Evolutionary conservation across 1,140 invertebrate species (phyloP).

Genomic region (Danaus melanippus): DNA sequence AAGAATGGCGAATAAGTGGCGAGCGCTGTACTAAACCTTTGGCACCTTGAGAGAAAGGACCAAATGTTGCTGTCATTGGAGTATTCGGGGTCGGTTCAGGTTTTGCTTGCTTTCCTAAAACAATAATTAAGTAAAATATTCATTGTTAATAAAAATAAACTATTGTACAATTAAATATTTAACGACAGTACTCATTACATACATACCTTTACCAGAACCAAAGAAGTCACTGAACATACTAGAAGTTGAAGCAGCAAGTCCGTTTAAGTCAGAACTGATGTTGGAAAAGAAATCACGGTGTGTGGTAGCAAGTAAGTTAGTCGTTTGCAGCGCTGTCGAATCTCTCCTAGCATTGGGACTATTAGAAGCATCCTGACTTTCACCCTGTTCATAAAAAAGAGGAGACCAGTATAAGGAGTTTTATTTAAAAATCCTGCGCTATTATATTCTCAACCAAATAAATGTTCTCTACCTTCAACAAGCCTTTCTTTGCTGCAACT

Average conservation of each 20-base stretch:
- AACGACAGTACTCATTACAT: neutral
- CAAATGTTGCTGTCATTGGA: conserved; percentile 73
- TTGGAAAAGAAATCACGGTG: conserved; percentile 89
- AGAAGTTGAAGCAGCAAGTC: conserved; percentile 89
- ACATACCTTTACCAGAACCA: conserved; percentile 75
- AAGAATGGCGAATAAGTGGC: conserved; percentile 88
- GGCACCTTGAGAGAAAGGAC: conserved; percentile 84
- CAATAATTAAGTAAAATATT: conserved; percentile 8
- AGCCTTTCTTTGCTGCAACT: conserved; percentile 86
- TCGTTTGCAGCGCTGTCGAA: conserved; percentile 64
- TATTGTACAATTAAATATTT: too few relatives aligned
- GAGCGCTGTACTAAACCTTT: conserved; percentile 91
- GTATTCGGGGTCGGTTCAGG: conserved; percentile 10
- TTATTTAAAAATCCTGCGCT: neutral
- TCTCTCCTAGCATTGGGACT: conserved; percentile 41
- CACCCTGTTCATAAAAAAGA: conserved; percentile 32
- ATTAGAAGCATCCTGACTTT: conserved; percentile 45
- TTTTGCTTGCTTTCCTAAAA: conserved; percentile 38
- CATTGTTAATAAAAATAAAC: neutral
- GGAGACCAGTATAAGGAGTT: too few relatives aligned
- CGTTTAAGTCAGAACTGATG: conserved; percentile 91
- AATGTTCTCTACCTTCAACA: conserved; percentile 77
- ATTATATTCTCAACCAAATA: neutral
- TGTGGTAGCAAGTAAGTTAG: conserved; percentile 58
- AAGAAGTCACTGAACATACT: conserved; percentile 94